These are phyloP conservation scores for Nothobranchius furzeri DNA, from an alignment of 2,113 vertebrate species.

Conservation along the genomic window DNA sequence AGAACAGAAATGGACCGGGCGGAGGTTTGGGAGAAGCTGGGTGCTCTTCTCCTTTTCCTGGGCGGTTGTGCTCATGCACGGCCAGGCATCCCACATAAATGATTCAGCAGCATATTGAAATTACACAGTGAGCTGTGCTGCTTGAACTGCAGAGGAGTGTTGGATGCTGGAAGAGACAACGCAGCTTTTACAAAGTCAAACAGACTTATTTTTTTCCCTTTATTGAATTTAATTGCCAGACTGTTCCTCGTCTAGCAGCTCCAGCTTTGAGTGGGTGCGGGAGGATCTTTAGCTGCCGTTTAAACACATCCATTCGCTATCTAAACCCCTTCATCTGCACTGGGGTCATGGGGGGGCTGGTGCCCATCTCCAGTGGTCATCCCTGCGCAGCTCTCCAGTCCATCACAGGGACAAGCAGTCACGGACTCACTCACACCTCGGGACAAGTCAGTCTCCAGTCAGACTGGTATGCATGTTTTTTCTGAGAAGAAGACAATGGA, in stretches of 20 bases:
- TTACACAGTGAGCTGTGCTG: conserved; percentile 33
- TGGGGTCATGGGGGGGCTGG: no score
- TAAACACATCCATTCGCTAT: not conserved
- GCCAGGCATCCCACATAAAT: conserved; percentile 45
- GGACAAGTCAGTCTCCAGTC: no score
- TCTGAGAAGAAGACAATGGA: no score
- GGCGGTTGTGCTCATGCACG: conserved; percentile 27
- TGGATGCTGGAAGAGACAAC: conserved; percentile 14
- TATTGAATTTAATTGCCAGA: conserved; percentile 8
- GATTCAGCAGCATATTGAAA: conserved; percentile 56
- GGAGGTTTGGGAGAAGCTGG: conserved; percentile 21
- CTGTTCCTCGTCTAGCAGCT: conserved; percentile 1
- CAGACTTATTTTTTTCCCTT: conserved; percentile 9
- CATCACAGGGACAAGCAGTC: no score
- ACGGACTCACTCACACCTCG: no score
- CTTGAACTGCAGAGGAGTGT: conserved; percentile 37
- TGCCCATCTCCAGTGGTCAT: no score
- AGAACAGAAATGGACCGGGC: conserved; percentile 11
- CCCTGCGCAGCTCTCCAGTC: no score
- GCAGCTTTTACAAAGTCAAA: conserved; percentile 11
- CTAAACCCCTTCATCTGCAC: no score
- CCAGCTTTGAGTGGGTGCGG: conserved; percentile 5
- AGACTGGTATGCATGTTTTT: no score
- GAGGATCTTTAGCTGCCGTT: not conserved
- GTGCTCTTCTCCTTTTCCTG: conserved; percentile 18